Evolutionary conservation across 2,797 vertebrate genomes (phyloP).

Genomic region (Protosalanx chinensis): DNA sequence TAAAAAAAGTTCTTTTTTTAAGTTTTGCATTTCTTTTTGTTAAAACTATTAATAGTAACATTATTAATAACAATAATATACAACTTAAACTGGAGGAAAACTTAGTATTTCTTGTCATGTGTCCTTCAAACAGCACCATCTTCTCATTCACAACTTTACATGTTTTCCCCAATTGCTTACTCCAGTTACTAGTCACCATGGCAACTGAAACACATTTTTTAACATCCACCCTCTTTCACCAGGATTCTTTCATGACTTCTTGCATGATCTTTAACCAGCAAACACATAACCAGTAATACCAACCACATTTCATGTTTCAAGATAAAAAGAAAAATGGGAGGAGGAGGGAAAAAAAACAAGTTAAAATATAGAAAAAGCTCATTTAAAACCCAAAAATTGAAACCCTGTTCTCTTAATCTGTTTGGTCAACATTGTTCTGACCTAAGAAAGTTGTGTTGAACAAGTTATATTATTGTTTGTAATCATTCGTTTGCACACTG

Average conservation of each 20-base stretch:
- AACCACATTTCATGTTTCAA: slow-evolving; percentile 47
- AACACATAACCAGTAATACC: slow-evolving; percentile 52
- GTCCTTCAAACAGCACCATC: slow-evolving; percentile 77
- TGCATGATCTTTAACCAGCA: slow-evolving; percentile 63
- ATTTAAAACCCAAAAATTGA: slow-evolving; percentile 26
- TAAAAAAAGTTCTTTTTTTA: slow-evolving; percentile 74
- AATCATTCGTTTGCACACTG: slow-evolving; percentile 50
- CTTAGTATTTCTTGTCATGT: slow-evolving; percentile 68
- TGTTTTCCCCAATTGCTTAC: slow-evolving; percentile 61
- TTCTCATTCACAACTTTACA: slow-evolving; percentile 61
- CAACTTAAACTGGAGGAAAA: slow-evolving; percentile 76
- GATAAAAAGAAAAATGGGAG: slow-evolving; percentile 35
- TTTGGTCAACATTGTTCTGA: slow-evolving; percentile 55
- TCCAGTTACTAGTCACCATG: slow-evolving; percentile 54
- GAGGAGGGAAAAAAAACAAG: slow-evolving; percentile 1
- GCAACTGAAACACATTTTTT: slow-evolving; percentile 48
- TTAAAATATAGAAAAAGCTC: slow-evolving; percentile 29
- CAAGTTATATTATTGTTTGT: slow-evolving; percentile 44
- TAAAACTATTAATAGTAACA: slow-evolving; percentile 83
- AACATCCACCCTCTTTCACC: slow-evolving; percentile 46
- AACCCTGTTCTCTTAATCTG: slow-evolving; percentile 48
- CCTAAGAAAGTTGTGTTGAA: slow-evolving; percentile 38
- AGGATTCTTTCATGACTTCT: slow-evolving; percentile 43
- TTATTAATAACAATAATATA: slow-evolving; percentile 67
- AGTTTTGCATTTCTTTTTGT: slow-evolving; percentile 75